Evolutionary conservation across 2,797 vertebrate genomes (phyloP), one percentile per base, ranked within the genome.

Genomic region (Pelobates cultripes): DNA sequence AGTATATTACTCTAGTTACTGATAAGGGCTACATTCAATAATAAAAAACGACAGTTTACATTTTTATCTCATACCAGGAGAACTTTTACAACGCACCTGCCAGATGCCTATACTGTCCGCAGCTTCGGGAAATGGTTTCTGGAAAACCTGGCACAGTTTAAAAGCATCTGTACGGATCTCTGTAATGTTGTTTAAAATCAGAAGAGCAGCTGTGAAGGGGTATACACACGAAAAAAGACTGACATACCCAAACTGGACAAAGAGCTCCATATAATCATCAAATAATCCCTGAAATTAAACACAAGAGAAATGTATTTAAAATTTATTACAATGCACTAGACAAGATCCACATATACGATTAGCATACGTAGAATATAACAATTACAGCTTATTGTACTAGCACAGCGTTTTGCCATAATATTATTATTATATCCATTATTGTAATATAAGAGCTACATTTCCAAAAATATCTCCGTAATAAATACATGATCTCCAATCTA

Each of bases 161-260:
- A 93, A 94, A 44, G 94, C 94, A 0, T 96, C 95, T 0, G 92
- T 87, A 15, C 94, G 93, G 73, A 96, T 94, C 89, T 96, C 95
- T 0, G 92, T 95, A 3, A 95, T 43, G 87, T 96, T 96, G 84
- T 96, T 96, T 80, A 96, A 84, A 77, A 95, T 90, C 82, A 95
- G 87, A 75, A 96, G 85, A 9, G 93, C 83, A 0, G 94, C 93
- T 0, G 94, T 94, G 78, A 95, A 89, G 9, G 95, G 95, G 84
- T 93, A 95, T 17, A 95, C 93, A 14, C 94, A 95, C 13, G 95
- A 96, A 88, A 96, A 96, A 15, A 96, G 93, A 85, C 95, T 95
- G 89, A 96, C 83, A 77, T 96, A 96, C 42, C 95, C 94, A 87
- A 95, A 95, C 89, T 96, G 95, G 86, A 96, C 93, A 88, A 96